These are phyloP conservation scores for Chrysodeixis includens DNA, from an alignment of 2,888 invertebrate species.

Conservation along the genomic window DNA sequence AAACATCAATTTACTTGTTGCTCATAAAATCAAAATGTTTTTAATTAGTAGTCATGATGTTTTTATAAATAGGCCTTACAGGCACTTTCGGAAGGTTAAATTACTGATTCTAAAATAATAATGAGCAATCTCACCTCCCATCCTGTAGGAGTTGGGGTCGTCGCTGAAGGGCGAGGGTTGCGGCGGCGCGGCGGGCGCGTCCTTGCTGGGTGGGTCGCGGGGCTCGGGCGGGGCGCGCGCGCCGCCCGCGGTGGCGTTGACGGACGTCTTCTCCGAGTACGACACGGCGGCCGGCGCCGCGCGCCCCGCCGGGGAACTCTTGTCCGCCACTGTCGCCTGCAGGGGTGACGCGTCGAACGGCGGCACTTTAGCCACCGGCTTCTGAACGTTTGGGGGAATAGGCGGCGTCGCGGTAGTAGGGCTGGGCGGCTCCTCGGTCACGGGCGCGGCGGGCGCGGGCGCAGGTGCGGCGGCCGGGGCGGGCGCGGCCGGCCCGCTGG, in stretches of 20 bases:
- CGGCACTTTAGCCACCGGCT: slow-evolving; percentile 90
- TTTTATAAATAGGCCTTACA: no score
- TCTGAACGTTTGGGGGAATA: slow-evolving; percentile 76
- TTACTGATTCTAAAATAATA: no score
- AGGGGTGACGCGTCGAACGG: slow-evolving; percentile 88
- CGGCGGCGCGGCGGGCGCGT: slow-evolving; percentile 77
- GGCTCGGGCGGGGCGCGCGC: slow-evolving; percentile 52
- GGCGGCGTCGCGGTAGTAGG: slow-evolving; percentile 72
- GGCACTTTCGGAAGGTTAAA: no score
- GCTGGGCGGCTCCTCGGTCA: slow-evolving; percentile 75
- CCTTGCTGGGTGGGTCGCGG: slow-evolving; percentile 70
- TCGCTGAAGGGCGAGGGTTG: slow-evolving; percentile 88
- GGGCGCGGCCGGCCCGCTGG: slow-evolving; percentile 59
- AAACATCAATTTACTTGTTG: background rate
- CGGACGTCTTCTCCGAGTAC: slow-evolving; percentile 70
- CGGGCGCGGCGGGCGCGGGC: slow-evolving; percentile 56
- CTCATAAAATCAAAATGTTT: no score
- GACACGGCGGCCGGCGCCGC: slow-evolving; percentile 59
- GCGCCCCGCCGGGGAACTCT: slow-evolving; percentile 62
- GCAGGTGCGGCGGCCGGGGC: slow-evolving; percentile 56
- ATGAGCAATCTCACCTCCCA: slow-evolving; percentile 92
- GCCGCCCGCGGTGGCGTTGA: slow-evolving; percentile 57
- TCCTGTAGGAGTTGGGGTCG: slow-evolving; percentile 91
- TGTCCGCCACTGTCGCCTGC: slow-evolving; percentile 71
- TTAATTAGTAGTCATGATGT: no score